Conservation (phyloP, 2,113 vertebrate species). For the Tragelaphus scriptus region DNA sequence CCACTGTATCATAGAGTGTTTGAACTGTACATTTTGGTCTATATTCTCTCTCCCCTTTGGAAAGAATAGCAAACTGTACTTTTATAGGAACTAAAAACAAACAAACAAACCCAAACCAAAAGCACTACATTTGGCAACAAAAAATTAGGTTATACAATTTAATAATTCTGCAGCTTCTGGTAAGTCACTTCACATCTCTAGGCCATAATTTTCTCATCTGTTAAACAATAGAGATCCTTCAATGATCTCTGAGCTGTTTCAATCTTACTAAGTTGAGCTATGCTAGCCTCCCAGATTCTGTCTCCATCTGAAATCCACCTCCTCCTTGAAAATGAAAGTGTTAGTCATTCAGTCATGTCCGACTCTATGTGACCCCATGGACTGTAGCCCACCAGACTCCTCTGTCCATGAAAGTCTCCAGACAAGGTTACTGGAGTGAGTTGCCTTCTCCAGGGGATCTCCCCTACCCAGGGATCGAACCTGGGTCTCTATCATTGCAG, state of each 20-base stretch:
- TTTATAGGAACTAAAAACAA: not conserved
- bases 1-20: not conserved
- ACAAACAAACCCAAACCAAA: not conserved
- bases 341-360: not conserved
- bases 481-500: not conserved
- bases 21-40: conserved; percentile 6
- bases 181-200: not conserved
- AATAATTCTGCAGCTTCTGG: not conserved
- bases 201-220: not conserved
- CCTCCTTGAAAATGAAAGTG: not conserved
- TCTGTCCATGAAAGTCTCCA: not conserved
- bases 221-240: not conserved
- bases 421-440: not conserved
- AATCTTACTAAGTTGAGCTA: not conserved
- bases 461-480: not conserved
- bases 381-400: not conserved
- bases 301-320: not conserved
- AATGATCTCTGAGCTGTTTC: not conserved
- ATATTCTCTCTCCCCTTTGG: not conserved
- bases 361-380: not conserved
- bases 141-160: conserved; percentile 5
- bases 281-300: not conserved
- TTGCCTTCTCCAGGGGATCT: not conserved
- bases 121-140: not conserved
- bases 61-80: not conserved